Base-by-base conservation (phyloP, 2,113 vertebrate genomes). In the Bos indicus region DNA sequence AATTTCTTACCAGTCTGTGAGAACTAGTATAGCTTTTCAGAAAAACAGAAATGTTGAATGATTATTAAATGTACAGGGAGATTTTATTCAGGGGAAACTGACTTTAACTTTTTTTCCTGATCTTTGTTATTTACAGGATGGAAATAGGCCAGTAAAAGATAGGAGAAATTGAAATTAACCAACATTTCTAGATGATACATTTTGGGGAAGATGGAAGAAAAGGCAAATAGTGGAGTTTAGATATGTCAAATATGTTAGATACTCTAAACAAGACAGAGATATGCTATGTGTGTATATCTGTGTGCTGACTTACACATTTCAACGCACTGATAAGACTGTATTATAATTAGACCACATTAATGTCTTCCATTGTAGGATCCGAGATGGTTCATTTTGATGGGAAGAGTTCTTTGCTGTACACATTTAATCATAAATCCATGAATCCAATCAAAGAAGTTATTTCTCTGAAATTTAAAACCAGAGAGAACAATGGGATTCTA, bases 391-490 rank as follows among this genome's bases (percentile, higher is more conserved):
- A 98, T 97, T 99, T 99, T 98, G 99, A 99, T 98, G 99, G 99
- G 87, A 98, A 98, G 95, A 99, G 99, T 98, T 99, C 94, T 89
- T 97, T 99, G 97, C 97, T 99, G 95, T 99, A 99, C 97, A 98
- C 97, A 96, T 98, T 98, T 96, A 98, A 98, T 97, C 97, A 98
- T 83, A 98, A 98, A 96, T 91, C 96, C 56, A 95, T 82, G 91
- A 98, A 93, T 74, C 90, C 98, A 80, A 30, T 98, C 95, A 99
- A 98, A 98, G 99, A 99, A 91, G 98, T 98, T 67, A 99, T 99
- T 94, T 99, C 99, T 96, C 97, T 99, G 98, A 99, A 99, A 98
- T 99, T 99, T 98, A 99, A 99, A 98, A 98, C 99, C 74, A 98
- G 98, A 90, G 98, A 98, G 98, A 99, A 98, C 95, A 98, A 99